Conservation (phyloP, 2,888 invertebrate genomes). For the Aporophyla lueneburgensis region DNA sequence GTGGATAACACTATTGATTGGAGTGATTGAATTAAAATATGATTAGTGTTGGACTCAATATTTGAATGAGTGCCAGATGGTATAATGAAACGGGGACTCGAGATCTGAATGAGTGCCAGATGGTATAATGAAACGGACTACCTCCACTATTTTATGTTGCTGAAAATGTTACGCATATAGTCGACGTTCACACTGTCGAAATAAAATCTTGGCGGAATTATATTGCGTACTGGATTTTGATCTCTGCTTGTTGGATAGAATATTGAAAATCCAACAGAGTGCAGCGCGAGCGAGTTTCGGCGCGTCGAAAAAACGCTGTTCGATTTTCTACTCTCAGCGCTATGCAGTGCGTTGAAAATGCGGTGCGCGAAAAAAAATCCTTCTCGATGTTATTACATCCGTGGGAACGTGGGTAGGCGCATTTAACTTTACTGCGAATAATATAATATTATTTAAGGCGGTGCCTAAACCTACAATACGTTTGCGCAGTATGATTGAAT, state of each 20-base stretch:
- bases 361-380: too few species aligned
- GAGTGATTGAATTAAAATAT: constrained; percentile 16
- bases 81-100: neutral
- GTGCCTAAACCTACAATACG: neutral
- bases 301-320: too few species aligned
- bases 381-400: too few species aligned
- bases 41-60: constrained; percentile 12
- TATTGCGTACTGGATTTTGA: too few species aligned
- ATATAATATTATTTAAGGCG: neutral
- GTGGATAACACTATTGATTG: constrained; percentile 19
- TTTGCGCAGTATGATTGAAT: neutral
- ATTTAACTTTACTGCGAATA: neutral
- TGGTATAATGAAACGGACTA: constrained; percentile 33
- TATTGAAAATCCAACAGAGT: too few species aligned
- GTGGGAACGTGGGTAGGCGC: too few species aligned
- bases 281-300: too few species aligned
- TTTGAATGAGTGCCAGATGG: constrained; percentile 14
- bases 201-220: too few species aligned
- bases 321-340: too few species aligned
- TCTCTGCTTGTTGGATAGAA: too few species aligned
- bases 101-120: constrained; percentile 18
- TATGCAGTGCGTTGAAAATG: too few species aligned
- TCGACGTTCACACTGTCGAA: too few species aligned
- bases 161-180: constrained; percentile 4
- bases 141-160: constrained; percentile 38